Conservation (phyloP, 2,113 vertebrate genomes). For the Melanostigma gelatinosum region DNA sequence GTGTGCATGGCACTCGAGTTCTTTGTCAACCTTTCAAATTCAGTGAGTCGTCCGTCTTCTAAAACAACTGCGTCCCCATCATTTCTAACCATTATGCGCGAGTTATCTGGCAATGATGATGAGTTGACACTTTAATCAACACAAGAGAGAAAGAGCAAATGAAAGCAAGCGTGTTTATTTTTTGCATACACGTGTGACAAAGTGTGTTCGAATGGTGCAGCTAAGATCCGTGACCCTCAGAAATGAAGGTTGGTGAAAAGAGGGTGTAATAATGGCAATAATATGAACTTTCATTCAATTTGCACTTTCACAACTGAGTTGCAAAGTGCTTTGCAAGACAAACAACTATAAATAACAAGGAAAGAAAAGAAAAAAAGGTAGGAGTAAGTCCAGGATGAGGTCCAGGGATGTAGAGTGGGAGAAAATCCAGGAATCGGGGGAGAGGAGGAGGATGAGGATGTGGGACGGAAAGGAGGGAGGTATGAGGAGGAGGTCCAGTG, state of each 20-base stretch:
- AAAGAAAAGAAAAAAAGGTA: constrained; percentile 1
- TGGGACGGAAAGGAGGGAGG: neutral
- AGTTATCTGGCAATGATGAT: constrained; percentile 21
- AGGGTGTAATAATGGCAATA: constrained; percentile 9
- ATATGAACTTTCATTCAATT: constrained; percentile 55
- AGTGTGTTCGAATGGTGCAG: constrained; percentile 22
- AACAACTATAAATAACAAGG: constrained; percentile 11
- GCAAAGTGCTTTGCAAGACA: constrained; percentile 18
- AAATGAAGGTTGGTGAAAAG: neutral
- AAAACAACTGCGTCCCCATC: constrained; percentile 13
- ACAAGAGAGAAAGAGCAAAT: neutral
- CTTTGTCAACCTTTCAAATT: constrained; percentile 41
- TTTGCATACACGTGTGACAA: constrained; percentile 14
- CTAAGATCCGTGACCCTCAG: neutral
- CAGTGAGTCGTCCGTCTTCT: constrained; percentile 1
- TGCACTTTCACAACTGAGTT: constrained; percentile 23
- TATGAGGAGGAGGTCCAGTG: constrained; percentile 33
- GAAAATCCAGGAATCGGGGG: neutral
- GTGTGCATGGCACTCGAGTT: constrained; percentile 12
- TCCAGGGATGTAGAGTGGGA: neutral
- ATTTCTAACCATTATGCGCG: constrained; percentile 20
- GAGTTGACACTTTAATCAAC: constrained; percentile 29
- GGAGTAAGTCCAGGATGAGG: constrained; percentile 8
- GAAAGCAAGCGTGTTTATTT: constrained; percentile 9
- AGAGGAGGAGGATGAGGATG: neutral